Conservation (phyloP, 1,140 invertebrate species). For the Uloborus diversus region DNA sequence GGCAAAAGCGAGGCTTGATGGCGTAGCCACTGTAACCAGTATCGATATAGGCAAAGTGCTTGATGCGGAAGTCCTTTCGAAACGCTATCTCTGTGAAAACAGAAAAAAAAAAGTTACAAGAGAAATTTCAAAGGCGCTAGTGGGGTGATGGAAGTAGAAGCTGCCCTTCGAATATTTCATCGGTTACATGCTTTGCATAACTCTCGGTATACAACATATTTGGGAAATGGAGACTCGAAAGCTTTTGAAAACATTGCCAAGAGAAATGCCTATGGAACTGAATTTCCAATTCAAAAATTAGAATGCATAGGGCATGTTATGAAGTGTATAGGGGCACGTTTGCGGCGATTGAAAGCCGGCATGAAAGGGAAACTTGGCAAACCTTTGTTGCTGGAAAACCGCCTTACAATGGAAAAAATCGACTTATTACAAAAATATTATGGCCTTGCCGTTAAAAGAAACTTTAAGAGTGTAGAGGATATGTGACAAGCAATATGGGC, state of each 20-base stretch:
- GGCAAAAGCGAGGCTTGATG: constrained; percentile 58
- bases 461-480: neutral
- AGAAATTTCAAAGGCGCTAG: constrained; percentile 54
- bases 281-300: neutral
- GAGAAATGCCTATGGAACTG: constrained; percentile 55
- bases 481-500: constrained; percentile 30
- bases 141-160: no score
- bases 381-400: no score
- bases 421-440: constrained; percentile 12
- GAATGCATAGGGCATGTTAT: constrained; percentile 21
- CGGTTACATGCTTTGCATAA: constrained; percentile 10
- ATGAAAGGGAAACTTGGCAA: neutral
- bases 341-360: neutral
- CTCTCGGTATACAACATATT: constrained; percentile 54
- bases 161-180: no score
- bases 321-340: no score
- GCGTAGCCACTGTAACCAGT: constrained; percentile 51
- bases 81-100: constrained; percentile 45
- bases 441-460: constrained; percentile 5
- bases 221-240: constrained; percentile 58
- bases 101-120: constrained; percentile 36
- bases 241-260: no score
- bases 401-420: neutral
- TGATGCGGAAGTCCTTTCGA: constrained; percentile 48
- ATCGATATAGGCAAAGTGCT: constrained; percentile 58